Evolutionary conservation across 1,140 invertebrate species (phyloP).

Genomic region (Plectus sambesii): DNA sequence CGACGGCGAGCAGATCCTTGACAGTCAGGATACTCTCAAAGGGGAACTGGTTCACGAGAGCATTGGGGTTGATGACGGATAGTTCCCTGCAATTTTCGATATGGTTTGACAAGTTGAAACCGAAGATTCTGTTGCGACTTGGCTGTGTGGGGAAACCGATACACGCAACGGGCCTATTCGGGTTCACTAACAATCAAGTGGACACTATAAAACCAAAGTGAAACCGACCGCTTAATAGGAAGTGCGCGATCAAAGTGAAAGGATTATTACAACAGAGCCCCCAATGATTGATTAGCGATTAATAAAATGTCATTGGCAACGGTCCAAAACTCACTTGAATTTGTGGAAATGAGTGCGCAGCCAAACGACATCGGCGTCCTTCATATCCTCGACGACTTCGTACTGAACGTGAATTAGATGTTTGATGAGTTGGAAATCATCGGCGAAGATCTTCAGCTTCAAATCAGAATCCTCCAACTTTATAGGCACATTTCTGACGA

Average conservation of each 20-base stretch:
- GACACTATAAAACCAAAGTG: too few relatives aligned
- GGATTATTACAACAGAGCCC: too few relatives aligned
- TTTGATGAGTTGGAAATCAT: slow-evolving; percentile 61
- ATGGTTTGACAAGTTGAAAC: neutral
- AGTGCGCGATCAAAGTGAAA: too few relatives aligned
- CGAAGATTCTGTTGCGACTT: too few relatives aligned
- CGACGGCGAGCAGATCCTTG: slow-evolving; percentile 70
- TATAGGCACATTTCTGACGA: too few relatives aligned
- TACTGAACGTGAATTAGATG: slow-evolving; percentile 62
- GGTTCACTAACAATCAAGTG: too few relatives aligned
- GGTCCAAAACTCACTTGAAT: slow-evolving; percentile 52
- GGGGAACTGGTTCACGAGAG: slow-evolving; percentile 72
- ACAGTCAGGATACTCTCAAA: slow-evolving; percentile 74
- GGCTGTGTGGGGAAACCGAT: too few relatives aligned
- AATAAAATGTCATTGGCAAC: neutral
- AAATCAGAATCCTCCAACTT: too few relatives aligned
- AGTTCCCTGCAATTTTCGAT: slow-evolving; percentile 14
- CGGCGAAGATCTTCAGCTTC: slow-evolving; percentile 66
- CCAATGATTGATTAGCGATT: slow-evolving; percentile 5
- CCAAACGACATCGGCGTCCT: slow-evolving; percentile 78
- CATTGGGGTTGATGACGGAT: slow-evolving; percentile 18
- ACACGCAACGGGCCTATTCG: too few relatives aligned
- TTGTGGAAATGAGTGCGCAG: slow-evolving; percentile 63
- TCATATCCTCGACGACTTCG: slow-evolving; percentile 58
- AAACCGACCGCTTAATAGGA: too few relatives aligned